Conservation (phyloP, 2,113 vertebrate genomes). For the Pseudopodoces humilis region DNA sequence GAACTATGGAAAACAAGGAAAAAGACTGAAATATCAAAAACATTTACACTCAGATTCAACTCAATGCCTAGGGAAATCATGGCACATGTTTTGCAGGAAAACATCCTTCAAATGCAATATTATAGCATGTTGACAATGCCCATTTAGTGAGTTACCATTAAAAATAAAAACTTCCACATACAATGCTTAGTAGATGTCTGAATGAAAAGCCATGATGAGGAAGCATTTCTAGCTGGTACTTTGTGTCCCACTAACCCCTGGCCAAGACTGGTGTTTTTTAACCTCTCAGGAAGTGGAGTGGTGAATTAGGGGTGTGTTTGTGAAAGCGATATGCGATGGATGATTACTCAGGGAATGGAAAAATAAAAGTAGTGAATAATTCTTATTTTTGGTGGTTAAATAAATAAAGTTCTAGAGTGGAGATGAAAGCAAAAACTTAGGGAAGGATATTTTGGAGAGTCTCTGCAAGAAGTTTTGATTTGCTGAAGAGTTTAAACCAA, state of each 20-base stretch:
- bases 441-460: not conserved
- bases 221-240: not conserved
- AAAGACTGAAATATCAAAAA: not conserved
- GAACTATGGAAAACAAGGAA: not conserved
- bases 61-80: not conserved
- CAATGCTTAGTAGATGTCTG: not conserved
- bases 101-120: not conserved
- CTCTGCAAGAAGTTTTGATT: not conserved
- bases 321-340: not conserved
- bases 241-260: not conserved
- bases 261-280: not conserved
- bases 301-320: not conserved
- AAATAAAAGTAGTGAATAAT: not conserved
- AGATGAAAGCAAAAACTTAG: not conserved
- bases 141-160: not conserved
- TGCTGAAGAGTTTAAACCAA: not conserved
- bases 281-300: not conserved
- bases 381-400: not conserved
- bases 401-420: not conserved
- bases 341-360: not conserved
- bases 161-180: not conserved
- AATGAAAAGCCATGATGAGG: not conserved
- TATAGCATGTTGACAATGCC: fast-evolving
- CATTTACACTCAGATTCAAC: not conserved
- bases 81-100: not conserved